phyloP scores from a whole-genome alignment of 2,888 invertebrate genomes.

The Caenorhabditis auriculariae region DNA sequence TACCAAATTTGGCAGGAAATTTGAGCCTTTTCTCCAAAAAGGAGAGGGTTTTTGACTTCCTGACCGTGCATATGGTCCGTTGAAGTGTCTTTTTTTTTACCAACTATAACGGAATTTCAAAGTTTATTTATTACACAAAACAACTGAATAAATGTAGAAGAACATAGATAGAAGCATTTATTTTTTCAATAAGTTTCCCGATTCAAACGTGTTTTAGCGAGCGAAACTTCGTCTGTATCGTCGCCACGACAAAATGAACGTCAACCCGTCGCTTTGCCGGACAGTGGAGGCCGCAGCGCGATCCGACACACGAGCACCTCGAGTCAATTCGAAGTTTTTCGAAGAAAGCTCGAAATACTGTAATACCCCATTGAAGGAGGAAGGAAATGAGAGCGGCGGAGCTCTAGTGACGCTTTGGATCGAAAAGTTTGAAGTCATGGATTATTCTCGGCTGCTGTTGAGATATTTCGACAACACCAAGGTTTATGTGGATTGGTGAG shows the following conservation, averaged over 20 bases:
- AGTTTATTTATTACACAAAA: no score
- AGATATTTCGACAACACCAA: slow-evolving; percentile 28
- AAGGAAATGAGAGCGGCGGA: slow-evolving; percentile 5
- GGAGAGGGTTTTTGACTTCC: no score
- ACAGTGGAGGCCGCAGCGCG: slow-evolving; percentile 24
- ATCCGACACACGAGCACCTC: no score
- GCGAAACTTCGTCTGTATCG: slow-evolving; percentile 50
- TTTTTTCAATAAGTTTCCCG: neutral
- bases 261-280: slow-evolving; percentile 24
- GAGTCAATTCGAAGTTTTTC: no score
- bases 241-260: slow-evolving; percentile 32
- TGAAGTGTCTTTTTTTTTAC: no score
- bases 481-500: slow-evolving; percentile 26
- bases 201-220: slow-evolving; percentile 41
- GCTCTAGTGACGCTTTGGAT: slow-evolving; percentile 28
- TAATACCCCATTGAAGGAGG: slow-evolving; percentile 2
- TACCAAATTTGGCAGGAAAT: no score
- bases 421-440: slow-evolving; percentile 30
- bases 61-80: no score
- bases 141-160: no score
- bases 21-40: no score
- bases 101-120: no score
- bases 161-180: no score
- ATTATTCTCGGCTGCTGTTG: slow-evolving; percentile 34
- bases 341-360: no score